A percentile compares a stretch with the other conserved stretches of the same genome.
These are phyloP conservation scores for Scaptomyza pallida DNA, from an alignment of 1,140 invertebrate species.

Conservation along the genomic window DNA sequence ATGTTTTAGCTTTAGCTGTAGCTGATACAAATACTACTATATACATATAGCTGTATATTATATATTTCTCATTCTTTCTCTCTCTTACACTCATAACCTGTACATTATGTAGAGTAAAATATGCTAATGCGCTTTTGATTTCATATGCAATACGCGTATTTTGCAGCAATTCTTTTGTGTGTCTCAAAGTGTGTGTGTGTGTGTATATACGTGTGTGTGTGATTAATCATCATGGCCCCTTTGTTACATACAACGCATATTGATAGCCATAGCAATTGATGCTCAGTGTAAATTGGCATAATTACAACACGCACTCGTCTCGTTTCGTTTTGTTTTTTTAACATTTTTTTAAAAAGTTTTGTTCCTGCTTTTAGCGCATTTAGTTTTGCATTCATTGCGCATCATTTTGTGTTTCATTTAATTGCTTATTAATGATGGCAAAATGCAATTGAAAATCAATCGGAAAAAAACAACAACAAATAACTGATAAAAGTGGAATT, in stretches of 20 bases:
- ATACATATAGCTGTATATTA: constrained; percentile 18
- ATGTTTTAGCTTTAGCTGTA: constrained; percentile 46
- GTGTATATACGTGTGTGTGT: constrained; percentile 13
- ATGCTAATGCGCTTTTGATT: constrained; percentile 25
- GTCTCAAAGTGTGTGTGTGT: neutral
- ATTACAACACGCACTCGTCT: constrained; percentile 39
- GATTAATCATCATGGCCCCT: constrained; percentile 17
- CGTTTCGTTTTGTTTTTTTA: constrained; percentile 8
- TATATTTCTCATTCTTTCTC: constrained; percentile 4
- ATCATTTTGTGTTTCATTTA: constrained; percentile 14
- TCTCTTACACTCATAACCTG: neutral
- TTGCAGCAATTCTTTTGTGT: neutral
- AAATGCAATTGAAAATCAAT: constrained; percentile 18
- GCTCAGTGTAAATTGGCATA: constrained; percentile 48
- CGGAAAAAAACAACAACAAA: neutral
- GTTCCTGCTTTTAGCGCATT: too few species aligned
- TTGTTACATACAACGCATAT: constrained; percentile 15
- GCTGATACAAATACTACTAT: constrained; percentile 15
- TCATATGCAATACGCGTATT: constrained; percentile 10
- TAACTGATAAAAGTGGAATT: neutral
- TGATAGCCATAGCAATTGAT: constrained; percentile 24
- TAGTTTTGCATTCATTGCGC: constrained; percentile 29
- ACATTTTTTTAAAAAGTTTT: neutral
- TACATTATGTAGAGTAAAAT: neutral
- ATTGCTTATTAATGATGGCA: constrained; percentile 28